phyloP scores from a whole-genome alignment of 2,888 invertebrate species.

The Phymatocera aterrima region DNA sequence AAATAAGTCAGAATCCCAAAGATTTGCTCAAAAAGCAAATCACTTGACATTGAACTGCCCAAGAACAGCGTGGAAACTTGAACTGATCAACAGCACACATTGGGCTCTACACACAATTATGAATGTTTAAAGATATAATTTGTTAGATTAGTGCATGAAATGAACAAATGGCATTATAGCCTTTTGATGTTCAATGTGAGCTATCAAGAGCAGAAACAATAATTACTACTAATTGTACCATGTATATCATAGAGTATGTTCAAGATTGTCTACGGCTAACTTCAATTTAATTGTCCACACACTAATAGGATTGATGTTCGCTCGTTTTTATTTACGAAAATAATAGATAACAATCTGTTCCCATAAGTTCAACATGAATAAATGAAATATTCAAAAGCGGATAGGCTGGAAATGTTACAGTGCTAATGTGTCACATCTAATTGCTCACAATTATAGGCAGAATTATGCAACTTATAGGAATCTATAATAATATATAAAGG shows the following conservation, averaged over 20 bases:
- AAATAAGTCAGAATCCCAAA: too few relatives aligned
- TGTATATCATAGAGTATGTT: background rate
- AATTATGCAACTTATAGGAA: too few relatives aligned
- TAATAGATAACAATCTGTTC: too few relatives aligned
- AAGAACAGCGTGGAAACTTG: background rate
- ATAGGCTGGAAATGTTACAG: too few relatives aligned
- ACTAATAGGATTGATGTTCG: background rate
- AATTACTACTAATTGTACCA: background rate
- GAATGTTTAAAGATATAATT: background rate
- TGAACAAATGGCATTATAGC: background rate
- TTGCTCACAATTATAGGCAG: too few relatives aligned
- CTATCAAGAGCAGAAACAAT: background rate
- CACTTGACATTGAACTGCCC: too few relatives aligned
- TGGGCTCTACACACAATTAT: background rate
- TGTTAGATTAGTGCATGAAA: background rate
- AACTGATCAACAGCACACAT: constrained; percentile 12
- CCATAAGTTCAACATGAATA: too few relatives aligned
- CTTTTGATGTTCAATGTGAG: background rate
- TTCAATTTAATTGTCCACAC: constrained; percentile 2
- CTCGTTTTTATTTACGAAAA: too few relatives aligned
- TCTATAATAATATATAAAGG: too few relatives aligned
- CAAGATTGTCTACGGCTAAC: background rate
- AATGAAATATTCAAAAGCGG: too few relatives aligned
- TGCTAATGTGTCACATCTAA: too few relatives aligned
- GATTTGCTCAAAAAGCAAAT: too few relatives aligned